phyloP scores from a whole-genome alignment of 2,113 vertebrate species.

The Hyaena hyaena region DNA sequence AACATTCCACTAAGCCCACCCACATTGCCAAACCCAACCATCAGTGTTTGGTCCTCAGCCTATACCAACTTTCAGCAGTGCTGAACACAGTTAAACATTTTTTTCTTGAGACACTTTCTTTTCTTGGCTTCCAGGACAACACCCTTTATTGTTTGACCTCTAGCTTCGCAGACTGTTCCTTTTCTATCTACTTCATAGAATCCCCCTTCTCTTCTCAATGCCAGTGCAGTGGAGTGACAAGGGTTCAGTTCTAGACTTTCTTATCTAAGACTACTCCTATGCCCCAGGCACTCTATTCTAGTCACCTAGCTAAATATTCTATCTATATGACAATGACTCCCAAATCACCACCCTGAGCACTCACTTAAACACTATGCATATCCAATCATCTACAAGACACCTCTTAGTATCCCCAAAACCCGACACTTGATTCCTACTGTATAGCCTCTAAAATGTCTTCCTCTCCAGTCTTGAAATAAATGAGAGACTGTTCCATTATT shows the following conservation, averaged over 20 bases:
- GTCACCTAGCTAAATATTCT: not conserved
- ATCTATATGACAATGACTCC: not conserved
- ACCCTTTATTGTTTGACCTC: not conserved
- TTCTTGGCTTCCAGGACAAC: not conserved
- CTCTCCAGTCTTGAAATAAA: not conserved
- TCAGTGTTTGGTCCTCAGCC: not conserved
- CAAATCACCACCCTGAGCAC: not conserved
- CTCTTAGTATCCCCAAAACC: not conserved
- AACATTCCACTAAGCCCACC: not conserved
- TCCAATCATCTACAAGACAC: not conserved
- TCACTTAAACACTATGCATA: not conserved
- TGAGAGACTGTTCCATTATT: not conserved
- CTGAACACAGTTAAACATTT: not conserved
- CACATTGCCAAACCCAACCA: not conserved
- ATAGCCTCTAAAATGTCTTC: not conserved
- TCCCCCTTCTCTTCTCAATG: not conserved
- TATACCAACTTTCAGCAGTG: not conserved
- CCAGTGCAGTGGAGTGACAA: not conserved
- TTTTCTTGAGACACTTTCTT: not conserved
- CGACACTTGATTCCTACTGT: not conserved
- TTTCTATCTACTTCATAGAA: not conserved
- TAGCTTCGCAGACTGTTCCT: not conserved
- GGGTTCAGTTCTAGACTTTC: not conserved
- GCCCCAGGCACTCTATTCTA: not conserved
- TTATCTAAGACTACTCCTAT: not conserved